phyloP scores from a whole-genome alignment of 2,113 vertebrate genomes.

The Paedocypris sp. region DNA sequence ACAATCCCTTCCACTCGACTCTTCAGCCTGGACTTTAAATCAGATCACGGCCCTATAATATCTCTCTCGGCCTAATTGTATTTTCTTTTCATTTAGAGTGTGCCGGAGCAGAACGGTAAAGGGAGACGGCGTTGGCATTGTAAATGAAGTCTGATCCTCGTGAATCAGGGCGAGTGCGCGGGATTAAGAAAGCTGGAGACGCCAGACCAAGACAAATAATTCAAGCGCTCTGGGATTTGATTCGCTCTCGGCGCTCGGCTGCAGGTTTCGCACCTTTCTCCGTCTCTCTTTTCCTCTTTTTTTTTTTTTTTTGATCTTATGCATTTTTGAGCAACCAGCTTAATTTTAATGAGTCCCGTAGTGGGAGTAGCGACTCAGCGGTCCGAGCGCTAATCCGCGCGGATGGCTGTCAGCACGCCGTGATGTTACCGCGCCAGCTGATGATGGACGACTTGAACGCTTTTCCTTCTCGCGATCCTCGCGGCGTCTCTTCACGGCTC shows the following conservation, averaged over 20 bases:
- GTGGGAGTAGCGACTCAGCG: neutral
- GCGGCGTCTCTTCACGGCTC: no score
- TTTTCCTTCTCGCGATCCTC: no score
- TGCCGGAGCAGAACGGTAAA: conserved; percentile 9
- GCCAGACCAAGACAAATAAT: neutral
- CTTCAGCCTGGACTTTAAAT: conserved; percentile 1
- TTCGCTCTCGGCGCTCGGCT: neutral
- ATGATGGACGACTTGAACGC: no score
- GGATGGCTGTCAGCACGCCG: no score
- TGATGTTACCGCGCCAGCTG: no score
- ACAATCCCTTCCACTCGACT: neutral
- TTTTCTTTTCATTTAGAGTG: conserved; percentile 5
- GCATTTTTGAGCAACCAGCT: neutral
- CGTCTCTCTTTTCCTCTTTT: no score
- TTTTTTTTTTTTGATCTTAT: neutral
- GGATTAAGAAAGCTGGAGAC: neutral
- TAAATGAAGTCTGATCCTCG: conserved; percentile 1
- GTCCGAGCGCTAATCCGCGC: neutral
- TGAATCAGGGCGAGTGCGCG: neutral
- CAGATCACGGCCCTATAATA: conserved; percentile 1
- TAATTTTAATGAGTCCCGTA: neutral
- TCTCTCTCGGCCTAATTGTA: conserved; percentile 12
- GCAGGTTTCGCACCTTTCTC: neutral
- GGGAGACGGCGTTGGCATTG: neutral
- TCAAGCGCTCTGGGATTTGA: neutral